These are phyloP conservation scores for Hycleus phaleratus DNA, from an alignment of 1,140 invertebrate species.

Conservation along the genomic window DNA sequence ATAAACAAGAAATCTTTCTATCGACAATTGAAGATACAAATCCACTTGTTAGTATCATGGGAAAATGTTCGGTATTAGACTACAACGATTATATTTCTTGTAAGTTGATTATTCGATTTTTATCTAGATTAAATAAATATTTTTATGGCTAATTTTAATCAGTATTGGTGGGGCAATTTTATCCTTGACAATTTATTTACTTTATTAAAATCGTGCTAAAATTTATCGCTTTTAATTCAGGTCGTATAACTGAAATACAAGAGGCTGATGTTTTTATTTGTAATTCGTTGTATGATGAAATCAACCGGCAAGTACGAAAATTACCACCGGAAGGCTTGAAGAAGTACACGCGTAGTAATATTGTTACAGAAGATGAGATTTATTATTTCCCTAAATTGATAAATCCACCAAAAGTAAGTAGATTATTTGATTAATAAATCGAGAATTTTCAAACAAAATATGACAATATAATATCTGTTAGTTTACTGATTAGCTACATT, in stretches of 20 bases:
- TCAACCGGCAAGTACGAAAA: constrained; percentile 70
- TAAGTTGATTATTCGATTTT: constrained; percentile 43
- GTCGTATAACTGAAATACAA: constrained; percentile 85
- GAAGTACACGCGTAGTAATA: constrained; percentile 72
- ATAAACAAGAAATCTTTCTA: constrained; percentile 89
- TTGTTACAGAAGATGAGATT: constrained; percentile 88
- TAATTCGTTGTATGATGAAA: constrained; percentile 88
- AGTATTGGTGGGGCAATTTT: too few relatives aligned
- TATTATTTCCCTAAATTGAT: constrained; percentile 77
- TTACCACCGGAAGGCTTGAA: constrained; percentile 62
- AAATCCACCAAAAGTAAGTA: constrained; percentile 62
- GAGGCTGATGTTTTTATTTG: constrained; percentile 92
- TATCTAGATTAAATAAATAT: too few relatives aligned
- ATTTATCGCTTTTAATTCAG: constrained; percentile 44
- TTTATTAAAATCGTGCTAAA: too few relatives aligned
- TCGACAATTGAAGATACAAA: constrained; percentile 88
- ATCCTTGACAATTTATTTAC: too few relatives aligned
- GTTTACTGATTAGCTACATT: constrained; percentile 10
- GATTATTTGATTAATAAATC: neutral
- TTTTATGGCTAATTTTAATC: too few relatives aligned
- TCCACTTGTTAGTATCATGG: constrained; percentile 82
- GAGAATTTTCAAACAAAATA: neutral
- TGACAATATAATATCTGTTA: neutral
- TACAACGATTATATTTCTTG: constrained; percentile 86
- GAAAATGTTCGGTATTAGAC: constrained; percentile 85